These are phyloP conservation scores for Penaeus indicus DNA, from an alignment of 1,140 invertebrate species.

Conservation along the genomic window DNA sequence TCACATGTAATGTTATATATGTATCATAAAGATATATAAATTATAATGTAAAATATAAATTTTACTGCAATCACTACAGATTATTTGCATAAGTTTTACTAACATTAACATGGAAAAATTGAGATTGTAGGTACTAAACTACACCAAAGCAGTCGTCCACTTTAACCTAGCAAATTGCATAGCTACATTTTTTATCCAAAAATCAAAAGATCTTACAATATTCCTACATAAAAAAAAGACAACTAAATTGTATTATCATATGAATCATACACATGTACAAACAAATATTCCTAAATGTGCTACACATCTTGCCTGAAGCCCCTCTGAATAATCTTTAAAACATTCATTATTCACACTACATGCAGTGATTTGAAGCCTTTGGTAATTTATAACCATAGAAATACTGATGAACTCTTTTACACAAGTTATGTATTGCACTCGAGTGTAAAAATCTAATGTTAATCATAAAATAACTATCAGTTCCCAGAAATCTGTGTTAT, in stretches of 20 bases:
- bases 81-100: conserved; percentile 39
- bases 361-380: too few species aligned
- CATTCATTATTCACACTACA: too few species aligned
- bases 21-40: conserved; percentile 44
- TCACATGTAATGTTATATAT: conserved; percentile 11
- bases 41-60: conserved; percentile 52
- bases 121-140: conserved; percentile 41
- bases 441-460: too few species aligned
- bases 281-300: conserved; percentile 38
- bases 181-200: conserved; percentile 10
- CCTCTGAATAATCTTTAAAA: neutral
- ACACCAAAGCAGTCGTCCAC: conserved; percentile 46
- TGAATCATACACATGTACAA: conserved; percentile 32
- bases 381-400: too few species aligned
- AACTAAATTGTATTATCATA: conserved; percentile 34
- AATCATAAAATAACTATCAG: too few species aligned
- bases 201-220: conserved; percentile 34
- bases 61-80: conserved; percentile 42
- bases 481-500: too few species aligned
- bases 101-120: conserved; percentile 47
- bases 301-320: conserved; percentile 20
- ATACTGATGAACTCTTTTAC: too few species aligned
- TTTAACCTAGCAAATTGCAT: conserved; percentile 48
- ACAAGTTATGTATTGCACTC: too few species aligned
- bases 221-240: conserved; percentile 6